Evolutionary conservation across 2,888 invertebrate species (phyloP), one percentile per base, ranked within the genome.

Genomic region (Leptogaster cylindrica): DNA sequence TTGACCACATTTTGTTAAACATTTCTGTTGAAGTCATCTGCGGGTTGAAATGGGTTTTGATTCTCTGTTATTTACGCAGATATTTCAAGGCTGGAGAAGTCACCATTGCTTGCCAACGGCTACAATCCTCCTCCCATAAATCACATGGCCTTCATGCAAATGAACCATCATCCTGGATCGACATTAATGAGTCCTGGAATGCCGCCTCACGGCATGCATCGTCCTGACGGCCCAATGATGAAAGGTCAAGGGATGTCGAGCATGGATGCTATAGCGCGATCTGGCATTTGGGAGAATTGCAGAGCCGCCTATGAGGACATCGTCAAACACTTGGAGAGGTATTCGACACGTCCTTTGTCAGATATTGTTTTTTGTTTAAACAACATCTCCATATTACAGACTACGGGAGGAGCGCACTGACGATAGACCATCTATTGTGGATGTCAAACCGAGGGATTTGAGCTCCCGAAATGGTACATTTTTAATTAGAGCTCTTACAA

Each of bases 101-200:
- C 94, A 16, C 95, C 95, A 27, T 85, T 95, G 39, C 84, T 95
- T 74, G 93, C 94, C 69, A 95, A 95, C 79, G 95, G 95, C 71
- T 95, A 95, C 86, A 95, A 94, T 83, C 94, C 94, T 73, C 95
- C 94, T 69, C 95, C 95, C 68, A 87, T 93, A 74, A 92, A 92
- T 78, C 95, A 94, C 77, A 93, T 95, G 92, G 94, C 93, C 78
- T 93, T 95, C 84, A 93, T 94, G 93, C 93, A 93, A 81, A 88
- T 93, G 80, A 88, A 88, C 72, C 92, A 92, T 79, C 85, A 87
- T 81, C 87, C 88, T 63, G 87, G 88, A 65, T 83, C 86, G 69
- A 93, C 94, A 68, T 88, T 93, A 73, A 88, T 95, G 84, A 93
- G 93, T 66, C 94, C 95, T 10, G 94, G 93, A 61, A 91, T 91